A percentile compares a stretch with the other conserved stretches of the same genome.
Evolutionary conservation across 2,797 vertebrate genomes (phyloP).

Genomic region (Catamblyrhynchus diadema): DNA sequence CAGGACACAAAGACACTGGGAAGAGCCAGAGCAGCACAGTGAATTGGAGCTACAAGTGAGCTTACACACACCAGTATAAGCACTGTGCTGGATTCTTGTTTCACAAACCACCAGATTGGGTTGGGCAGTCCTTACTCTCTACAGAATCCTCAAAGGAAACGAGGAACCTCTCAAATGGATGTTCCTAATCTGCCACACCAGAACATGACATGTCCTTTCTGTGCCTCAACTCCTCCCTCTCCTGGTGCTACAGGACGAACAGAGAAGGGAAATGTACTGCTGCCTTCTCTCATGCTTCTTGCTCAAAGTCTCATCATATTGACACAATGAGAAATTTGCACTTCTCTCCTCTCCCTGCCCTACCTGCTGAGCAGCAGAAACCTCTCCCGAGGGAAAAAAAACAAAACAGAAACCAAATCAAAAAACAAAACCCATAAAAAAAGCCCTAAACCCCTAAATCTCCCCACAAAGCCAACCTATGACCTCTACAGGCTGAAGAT

Average conservation of each 20-base stretch:
- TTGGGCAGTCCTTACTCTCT: background rate
- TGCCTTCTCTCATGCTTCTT: background rate
- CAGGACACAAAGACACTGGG: background rate
- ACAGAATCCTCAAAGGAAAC: background rate
- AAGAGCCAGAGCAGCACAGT: background rate
- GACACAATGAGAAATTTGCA: background rate
- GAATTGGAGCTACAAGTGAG: background rate
- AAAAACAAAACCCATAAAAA: background rate
- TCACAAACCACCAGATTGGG: background rate
- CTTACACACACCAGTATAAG: background rate
- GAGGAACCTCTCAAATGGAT: background rate
- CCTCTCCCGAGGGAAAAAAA: background rate
- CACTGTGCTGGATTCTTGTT: background rate
- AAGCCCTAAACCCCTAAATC: rapidly evolving
- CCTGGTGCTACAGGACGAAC: background rate
- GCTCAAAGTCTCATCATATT: background rate
- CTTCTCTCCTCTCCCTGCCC: background rate
- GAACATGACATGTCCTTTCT: background rate
- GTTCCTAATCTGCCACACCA: background rate
- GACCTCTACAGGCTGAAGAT: background rate
- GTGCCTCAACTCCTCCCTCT: background rate
- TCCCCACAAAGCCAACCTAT: background rate
- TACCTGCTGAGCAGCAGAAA: background rate
- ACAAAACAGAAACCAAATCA: background rate
- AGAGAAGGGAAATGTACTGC: background rate